Conservation (phyloP, 2,113 vertebrate species). For the Egretta garzetta region DNA sequence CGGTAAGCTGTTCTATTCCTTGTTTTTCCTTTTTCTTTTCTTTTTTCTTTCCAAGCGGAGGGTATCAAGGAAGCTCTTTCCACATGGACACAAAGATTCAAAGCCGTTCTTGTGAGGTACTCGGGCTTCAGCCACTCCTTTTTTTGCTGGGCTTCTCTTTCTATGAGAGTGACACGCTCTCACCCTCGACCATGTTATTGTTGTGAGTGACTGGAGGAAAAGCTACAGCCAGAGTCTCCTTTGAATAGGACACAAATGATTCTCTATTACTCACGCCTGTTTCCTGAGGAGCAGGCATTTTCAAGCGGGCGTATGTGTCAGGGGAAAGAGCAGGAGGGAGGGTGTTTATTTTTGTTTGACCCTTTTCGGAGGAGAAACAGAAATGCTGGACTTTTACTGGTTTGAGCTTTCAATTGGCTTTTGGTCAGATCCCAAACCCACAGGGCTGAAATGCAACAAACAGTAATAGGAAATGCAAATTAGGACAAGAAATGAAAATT, state of each 20-base stretch:
- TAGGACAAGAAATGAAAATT: constrained; percentile 23
- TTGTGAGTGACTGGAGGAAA: neutral
- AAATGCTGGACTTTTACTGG: neutral
- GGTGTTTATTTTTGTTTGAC: neutral
- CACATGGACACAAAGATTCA: neutral
- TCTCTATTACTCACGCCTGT: neutral
- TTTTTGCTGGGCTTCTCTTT: neutral
- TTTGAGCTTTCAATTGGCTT: neutral
- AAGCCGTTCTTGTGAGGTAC: neutral
- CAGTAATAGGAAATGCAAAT: constrained; percentile 11
- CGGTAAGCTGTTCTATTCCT: neutral
- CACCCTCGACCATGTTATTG: neutral
- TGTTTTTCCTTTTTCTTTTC: neutral
- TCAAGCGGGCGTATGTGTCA: neutral
- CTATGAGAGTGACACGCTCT: neutral
- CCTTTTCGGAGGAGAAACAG: neutral
- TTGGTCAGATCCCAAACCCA: constrained; percentile 1
- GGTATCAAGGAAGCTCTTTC: neutral
- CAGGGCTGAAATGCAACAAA: neutral
- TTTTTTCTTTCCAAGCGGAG: neutral
- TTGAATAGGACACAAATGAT: neutral
- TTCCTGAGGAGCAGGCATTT: neutral
- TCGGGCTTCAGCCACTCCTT: neutral
- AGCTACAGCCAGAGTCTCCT: neutral
- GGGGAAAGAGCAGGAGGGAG: neutral